Base-by-base conservation (phyloP, 2,113 vertebrate species). In the Stercorarius parasiticus region DNA sequence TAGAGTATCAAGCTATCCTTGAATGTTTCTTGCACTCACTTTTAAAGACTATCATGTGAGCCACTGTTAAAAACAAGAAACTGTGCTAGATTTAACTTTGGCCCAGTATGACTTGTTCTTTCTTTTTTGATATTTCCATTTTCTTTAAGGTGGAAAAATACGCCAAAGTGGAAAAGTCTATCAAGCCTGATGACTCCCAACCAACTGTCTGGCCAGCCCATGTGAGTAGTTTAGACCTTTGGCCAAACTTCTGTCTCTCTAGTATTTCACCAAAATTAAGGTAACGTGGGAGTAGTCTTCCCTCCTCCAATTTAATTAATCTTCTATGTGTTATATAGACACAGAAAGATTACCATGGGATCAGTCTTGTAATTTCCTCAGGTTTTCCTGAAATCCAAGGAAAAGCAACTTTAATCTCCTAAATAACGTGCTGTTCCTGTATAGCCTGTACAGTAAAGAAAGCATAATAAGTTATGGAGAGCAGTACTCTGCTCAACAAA, bases 121-220 rank as follows among this genome's bases (percentile, higher is more conserved):
- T 78, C 13, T 82, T 70, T 92, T 94, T 80, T 74, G 27, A 62
- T 88, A 20, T 59, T 50, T 94, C 66, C 59, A 4, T 95, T 97
- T 69, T 94, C 70, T 84, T 95, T 55, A 96, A 99, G 99, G 99
- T 99, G 97, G 99, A 99, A 95, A 99, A 99, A 97, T 99, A 99
- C 11, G 99, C 99, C 80, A 99, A 99, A 98, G 99, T 99, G 65
- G 99, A 99, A 97, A 99, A 98, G 79, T 99, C 99, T 56, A 98
- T 99, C 93, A 99, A 99, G 96, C 93, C 99, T 95, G 99, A 99
- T 95, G 99, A 99, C 82, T 98, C 98, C 73, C 99, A 99, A 77
- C 98, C 99, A 38, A 99, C 98, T 71, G 99, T 99, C 93, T 99
- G 99, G 99, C 99, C 99, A 78, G 98, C 99, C 90, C 99, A 99